Conservation (phyloP, 2,888 invertebrate species). For the Peribatodes rhomboidaria region DNA sequence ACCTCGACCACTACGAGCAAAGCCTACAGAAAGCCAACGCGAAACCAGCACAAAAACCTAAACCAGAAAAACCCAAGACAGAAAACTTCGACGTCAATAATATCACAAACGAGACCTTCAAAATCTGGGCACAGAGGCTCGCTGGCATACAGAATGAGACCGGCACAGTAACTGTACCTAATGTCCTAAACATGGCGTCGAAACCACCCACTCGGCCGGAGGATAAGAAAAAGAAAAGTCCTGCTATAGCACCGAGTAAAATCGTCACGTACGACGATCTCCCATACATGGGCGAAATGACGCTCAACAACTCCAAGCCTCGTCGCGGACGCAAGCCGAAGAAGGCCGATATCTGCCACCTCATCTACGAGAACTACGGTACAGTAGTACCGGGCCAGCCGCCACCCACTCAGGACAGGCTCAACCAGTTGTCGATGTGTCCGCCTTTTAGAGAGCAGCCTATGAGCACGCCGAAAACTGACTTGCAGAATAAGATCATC, state of each 20-base stretch:
- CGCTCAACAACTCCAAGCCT: constrained; percentile 94
- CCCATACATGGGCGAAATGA: constrained; percentile 97
- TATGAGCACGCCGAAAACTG: constrained; percentile 82
- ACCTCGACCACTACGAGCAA: constrained; percentile 92
- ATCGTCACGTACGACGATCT: constrained; percentile 92
- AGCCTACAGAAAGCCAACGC: constrained; percentile 86
- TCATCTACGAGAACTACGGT: constrained; percentile 96
- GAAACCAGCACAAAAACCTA: constrained; percentile 63
- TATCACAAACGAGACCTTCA: constrained; percentile 88
- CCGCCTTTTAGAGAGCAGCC: constrained; percentile 62
- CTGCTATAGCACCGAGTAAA: constrained; percentile 76
- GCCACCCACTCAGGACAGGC: constrained; percentile 78
- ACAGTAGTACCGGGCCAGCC: constrained; percentile 93
- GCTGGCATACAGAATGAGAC: constrained; percentile 90
- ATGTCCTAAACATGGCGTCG: constrained; percentile 59
- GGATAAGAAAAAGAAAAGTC: constrained; percentile 72
- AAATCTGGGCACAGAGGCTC: constrained; percentile 91
- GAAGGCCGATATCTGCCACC: constrained; percentile 96
- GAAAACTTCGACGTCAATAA: constrained; percentile 73
- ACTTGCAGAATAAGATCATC: constrained; percentile 89
- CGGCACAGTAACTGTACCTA: constrained; percentile 65
- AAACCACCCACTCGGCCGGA: constrained; percentile 55
- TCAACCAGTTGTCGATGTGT: constrained; percentile 59
- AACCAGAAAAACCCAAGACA: constrained; percentile 70
- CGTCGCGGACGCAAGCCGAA: constrained; percentile 95